Evolutionary conservation across 2,113 vertebrate genomes (phyloP), one percentile per base, ranked within the genome.

Genomic region (Tyto alba): DNA sequence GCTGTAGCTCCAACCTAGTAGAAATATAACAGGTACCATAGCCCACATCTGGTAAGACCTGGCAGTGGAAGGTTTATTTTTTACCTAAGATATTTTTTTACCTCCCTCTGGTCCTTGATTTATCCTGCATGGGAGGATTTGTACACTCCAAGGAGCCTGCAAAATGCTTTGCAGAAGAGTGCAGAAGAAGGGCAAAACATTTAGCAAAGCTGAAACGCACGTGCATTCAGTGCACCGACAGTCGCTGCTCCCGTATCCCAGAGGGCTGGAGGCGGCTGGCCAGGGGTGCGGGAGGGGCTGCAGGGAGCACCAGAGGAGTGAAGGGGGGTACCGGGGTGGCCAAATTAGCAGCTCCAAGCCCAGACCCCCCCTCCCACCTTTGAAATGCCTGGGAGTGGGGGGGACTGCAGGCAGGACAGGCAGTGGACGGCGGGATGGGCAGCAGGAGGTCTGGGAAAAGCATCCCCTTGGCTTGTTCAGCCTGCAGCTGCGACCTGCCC

Each of bases 11-110:
- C 76, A 84, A 23, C 36, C 85, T 9, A 13, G 85, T 7, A 82
- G 88, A 72, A 85, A 67, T 22, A 12, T 22, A 81, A 29, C 5
- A 1, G 2, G 36, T 72, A 59, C 56, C 40, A 40, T 15, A 86
- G 88, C 41, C 45, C 68, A 53, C 78, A 45, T 60, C 90, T 93
- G 78, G 78, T 43, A 56, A 88, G 82, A 90, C 83, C 90, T 55
- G 36, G 68, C 50, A 57, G 56, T 0, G 10, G 18, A 38, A 94
- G 62, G 93, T 93, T 94, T 96, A 72, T 88, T 93, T 96, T 96
- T 92, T 68, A 77, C 53, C 72, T 8, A 45, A 64, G 88, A 88
- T 93, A 84, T 93, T 96, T 89, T 93, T 93, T 93, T 52, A 71
- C 83, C 71, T 94, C 90, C 59, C 72, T 84, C 79, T 63, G 80